Conservation (phyloP, 2,888 invertebrate species). For the Trachelus stipa region DNA sequence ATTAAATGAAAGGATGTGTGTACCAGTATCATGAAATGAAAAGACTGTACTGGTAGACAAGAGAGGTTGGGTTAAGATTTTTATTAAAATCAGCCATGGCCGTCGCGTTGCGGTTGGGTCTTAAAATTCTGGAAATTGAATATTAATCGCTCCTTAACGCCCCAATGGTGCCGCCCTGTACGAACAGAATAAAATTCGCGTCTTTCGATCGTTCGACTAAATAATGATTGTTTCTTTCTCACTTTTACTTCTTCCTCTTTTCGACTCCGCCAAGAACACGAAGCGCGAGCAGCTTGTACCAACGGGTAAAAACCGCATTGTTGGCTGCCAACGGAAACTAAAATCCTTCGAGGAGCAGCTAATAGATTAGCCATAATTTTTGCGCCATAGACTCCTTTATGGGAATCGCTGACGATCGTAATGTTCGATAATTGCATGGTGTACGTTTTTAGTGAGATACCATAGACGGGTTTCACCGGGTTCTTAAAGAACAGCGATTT, state of each 20-base stretch:
- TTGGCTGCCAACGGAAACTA: not conserved
- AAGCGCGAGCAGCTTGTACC: not conserved
- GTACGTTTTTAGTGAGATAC: not conserved
- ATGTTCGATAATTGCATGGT: not conserved
- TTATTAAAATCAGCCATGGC: not conserved
- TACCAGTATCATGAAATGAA: not conserved
- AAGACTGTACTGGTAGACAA: slow-evolving; percentile 6
- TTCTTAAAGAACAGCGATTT: not conserved
- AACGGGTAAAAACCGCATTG: not conserved
- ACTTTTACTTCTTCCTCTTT: not conserved
- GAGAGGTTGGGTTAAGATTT: slow-evolving; percentile 5
- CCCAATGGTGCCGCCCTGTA: not conserved
- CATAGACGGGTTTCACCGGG: not conserved
- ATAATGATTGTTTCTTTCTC: not conserved
- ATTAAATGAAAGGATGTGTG: slow-evolving; percentile 18
- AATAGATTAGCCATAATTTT: not conserved
- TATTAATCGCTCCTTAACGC: slow-evolving; percentile 37
- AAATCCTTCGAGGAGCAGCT: not conserved
- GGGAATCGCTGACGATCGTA: not conserved
- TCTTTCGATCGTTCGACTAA: not conserved
- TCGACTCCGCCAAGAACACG: not conserved
- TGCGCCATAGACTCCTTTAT: not conserved
- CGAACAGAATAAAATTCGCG: not conserved
- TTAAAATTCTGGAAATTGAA: slow-evolving; percentile 39
- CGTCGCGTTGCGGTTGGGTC: slow-evolving; percentile 13